A percentile compares a stretch with the other conserved stretches of the same genome.
Conservation (phyloP, 1,140 invertebrate species). For the Drosophila murphyi region DNA sequence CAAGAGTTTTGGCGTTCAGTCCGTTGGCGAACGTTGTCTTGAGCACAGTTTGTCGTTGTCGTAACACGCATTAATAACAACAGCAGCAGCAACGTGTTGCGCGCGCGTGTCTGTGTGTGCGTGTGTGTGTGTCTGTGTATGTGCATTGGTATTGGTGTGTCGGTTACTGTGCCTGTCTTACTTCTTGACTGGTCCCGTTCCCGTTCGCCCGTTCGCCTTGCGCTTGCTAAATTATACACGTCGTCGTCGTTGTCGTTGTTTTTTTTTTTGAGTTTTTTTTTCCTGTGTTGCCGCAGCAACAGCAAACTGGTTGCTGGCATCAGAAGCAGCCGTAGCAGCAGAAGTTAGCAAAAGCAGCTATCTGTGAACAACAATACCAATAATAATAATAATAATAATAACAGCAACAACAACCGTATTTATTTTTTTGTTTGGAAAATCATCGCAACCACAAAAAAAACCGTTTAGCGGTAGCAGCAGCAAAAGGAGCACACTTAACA, state of each 20-base stretch:
- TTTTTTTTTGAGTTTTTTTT: slow-evolving; percentile 71
- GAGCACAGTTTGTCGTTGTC: slow-evolving; percentile 50
- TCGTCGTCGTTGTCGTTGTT: slow-evolving; percentile 4
- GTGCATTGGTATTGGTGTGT: slow-evolving; percentile 32
- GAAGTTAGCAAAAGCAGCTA: slow-evolving; percentile 32
- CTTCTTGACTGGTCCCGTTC: slow-evolving; percentile 53
- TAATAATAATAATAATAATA: slow-evolving; percentile 39
- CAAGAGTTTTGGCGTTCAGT: slow-evolving; percentile 60
- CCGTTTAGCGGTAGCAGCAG: slow-evolving; percentile 25
- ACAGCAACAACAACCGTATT: slow-evolving; percentile 49
- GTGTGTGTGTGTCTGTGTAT: slow-evolving; percentile 21
- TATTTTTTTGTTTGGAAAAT: slow-evolving; percentile 42
- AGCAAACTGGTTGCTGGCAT: slow-evolving; percentile 68
- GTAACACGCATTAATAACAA: slow-evolving; percentile 28
- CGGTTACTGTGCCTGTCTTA: slow-evolving; percentile 52
- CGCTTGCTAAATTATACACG: slow-evolving; percentile 62
- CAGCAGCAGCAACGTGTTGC: slow-evolving; percentile 35
- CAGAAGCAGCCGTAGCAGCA: slow-evolving; percentile 40
- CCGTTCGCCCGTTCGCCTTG: slow-evolving; percentile 26
- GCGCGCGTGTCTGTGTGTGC: slow-evolving; percentile 22
- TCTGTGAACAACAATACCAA: slow-evolving; percentile 48
- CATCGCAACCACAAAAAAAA: slow-evolving; percentile 27
- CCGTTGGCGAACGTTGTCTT: slow-evolving; percentile 67
- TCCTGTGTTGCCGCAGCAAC: slow-evolving; percentile 67
- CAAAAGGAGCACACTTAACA: slow-evolving; percentile 22